Percentiles rank a stretch among this genome's conserved stretches.
phyloP scores from a whole-genome alignment of 2,113 vertebrate genomes.

The Platysteira castanea region DNA sequence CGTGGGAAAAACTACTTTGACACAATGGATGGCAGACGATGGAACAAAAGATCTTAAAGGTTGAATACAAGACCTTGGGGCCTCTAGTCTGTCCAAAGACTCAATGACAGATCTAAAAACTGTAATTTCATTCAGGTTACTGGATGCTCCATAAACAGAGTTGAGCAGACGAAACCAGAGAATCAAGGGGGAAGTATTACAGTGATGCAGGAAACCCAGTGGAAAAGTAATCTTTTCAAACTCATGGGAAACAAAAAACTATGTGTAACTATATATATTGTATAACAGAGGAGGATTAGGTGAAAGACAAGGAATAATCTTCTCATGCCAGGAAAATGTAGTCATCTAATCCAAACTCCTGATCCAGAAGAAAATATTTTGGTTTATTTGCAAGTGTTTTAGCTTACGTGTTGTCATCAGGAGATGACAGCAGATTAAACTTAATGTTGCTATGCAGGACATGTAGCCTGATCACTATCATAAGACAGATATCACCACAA shows the following conservation, averaged over 20 bases:
- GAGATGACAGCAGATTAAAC: not conserved
- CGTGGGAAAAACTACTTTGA: slow-evolving; percentile 10
- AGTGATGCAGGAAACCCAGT: slow-evolving; percentile 37
- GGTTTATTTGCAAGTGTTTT: slow-evolving; percentile 53
- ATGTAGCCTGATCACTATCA: not conserved
- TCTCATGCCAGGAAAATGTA: slow-evolving; percentile 64
- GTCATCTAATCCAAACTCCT: slow-evolving; percentile 64
- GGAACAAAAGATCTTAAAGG: slow-evolving; percentile 21
- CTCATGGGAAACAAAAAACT: slow-evolving; percentile 14
- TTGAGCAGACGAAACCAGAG: slow-evolving; percentile 36
- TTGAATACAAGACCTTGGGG: slow-evolving; percentile 1
- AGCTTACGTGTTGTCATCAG: slow-evolving; percentile 8
- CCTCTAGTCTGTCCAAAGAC: not conserved
- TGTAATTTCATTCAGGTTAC: slow-evolving; percentile 27
- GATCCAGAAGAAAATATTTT: slow-evolving; percentile 52
- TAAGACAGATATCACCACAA: not conserved
- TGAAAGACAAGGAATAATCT: slow-evolving; percentile 54
- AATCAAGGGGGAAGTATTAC: slow-evolving; percentile 42
- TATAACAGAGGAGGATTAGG: slow-evolving; percentile 52
- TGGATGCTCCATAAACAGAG: not conserved
- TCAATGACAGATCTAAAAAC: slow-evolving; percentile 8
- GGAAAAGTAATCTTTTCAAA: slow-evolving; percentile 63
- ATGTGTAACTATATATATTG: slow-evolving; percentile 37
- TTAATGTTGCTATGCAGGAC: not conserved
- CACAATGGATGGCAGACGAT: not conserved